Base-by-base conservation (phyloP, 2,888 invertebrate genomes). In the Eupeodes luniger region DNA sequence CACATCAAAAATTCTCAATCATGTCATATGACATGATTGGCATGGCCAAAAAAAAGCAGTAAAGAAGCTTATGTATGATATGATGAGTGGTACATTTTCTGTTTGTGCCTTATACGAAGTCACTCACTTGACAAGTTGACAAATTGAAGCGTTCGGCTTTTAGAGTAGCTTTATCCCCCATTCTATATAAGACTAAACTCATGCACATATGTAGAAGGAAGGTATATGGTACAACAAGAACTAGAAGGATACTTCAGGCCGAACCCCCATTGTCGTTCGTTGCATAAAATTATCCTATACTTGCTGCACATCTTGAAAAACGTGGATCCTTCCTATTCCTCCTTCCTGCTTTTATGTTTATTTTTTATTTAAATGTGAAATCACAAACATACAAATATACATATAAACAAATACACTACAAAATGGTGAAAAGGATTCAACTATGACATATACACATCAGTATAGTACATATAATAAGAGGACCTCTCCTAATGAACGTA, bases 91-190 rank as follows among this genome's bases (percentile, higher is more conserved):
- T 57, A 80, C 59, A 76, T 72, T 77, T 55, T 55, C 76, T 61
- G 80, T 81, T 83, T 79, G 77, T 88, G 88, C 75, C 80, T 76
- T 74, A 44, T 53, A 47, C 77, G 75, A 77, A 88, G 69, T 81
- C 78, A 85, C 77, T 88, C 85, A 88, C 85, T 88, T 85, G 88
- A 85, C 88, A 85, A 88, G 88, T 88, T 85, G 85, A 85, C 85
- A 88, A 88, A 88, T 88, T 88, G 88, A 88, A 88, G 81, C 81
- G 69, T 81, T 81, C 81, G 81, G 69, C 72, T 64, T 64, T 77
- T 66, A 75, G 77, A 74, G 83, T 66, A 72, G 59, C 72, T 59
- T 72, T 47, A 72, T 59, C 59, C 57, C 11, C 47, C 70, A 44
- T 19, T 4, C n/a, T 51, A 55, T 36, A 47, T 44, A 55, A 70